Percentiles rank a stretch among this genome's conserved stretches.
Conservation (phyloP, 2,888 invertebrate genomes). For the Creontiades dilutus region DNA sequence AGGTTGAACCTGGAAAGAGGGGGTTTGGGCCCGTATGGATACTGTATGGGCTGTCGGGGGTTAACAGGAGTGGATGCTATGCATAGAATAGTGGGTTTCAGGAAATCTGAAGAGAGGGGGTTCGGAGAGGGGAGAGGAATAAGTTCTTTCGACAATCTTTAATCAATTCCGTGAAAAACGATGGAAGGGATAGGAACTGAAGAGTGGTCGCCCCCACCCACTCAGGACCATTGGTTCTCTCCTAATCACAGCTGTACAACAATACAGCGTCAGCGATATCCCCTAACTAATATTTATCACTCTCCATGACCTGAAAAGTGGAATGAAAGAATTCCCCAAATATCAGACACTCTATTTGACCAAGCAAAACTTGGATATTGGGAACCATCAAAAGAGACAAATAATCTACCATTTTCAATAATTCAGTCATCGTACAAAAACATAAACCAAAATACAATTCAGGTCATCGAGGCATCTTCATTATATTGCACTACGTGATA, state of each 20-base stretch:
- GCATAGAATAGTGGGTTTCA: not conserved
- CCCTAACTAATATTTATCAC: too few relatives aligned
- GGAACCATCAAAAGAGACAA: too few relatives aligned
- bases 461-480: too few relatives aligned
- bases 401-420: too few relatives aligned
- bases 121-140: not conserved
- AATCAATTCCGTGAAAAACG: constrained; percentile 44
- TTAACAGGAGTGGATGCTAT: not conserved
- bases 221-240: not conserved
- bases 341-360: too few relatives aligned
- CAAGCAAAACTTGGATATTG: too few relatives aligned
- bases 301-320: too few relatives aligned
- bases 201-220: not conserved
- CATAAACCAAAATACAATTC: too few relatives aligned
- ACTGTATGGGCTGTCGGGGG: not conserved
- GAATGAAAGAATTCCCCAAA: too few relatives aligned
- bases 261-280: not conserved
- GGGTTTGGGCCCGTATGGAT: not conserved
- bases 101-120: not conserved
- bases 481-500: too few relatives aligned
- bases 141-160: constrained; percentile 24
- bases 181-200: not conserved
- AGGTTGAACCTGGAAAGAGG: not conserved
- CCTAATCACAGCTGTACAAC: not conserved
- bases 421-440: too few relatives aligned